Base-by-base conservation (phyloP, 2,888 invertebrate species). In the Drosophila trichaetosa region DNA sequence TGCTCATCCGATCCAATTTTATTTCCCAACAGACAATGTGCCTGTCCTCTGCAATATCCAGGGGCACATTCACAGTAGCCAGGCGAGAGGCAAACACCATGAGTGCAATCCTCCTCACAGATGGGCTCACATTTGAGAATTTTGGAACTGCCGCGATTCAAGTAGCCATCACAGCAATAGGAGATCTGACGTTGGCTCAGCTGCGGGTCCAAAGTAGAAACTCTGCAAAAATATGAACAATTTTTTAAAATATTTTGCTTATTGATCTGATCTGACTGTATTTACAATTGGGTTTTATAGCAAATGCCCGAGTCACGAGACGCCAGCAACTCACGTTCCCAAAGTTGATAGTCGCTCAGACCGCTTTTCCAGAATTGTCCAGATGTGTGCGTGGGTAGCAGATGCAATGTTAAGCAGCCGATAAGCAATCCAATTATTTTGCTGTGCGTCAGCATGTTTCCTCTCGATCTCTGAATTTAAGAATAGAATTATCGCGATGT, bases 81-180 rank as follows among this genome's bases (percentile, higher is more conserved):
- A 0, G 94, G 94, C 1, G 83, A 91, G 0, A 90, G 54, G 69
- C 94, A 94, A 0, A 92, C 57, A 10, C 94, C 94, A 82, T 95
- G 94, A 0, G 91, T 71, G 67, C 95, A 95, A 4, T 93, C 92
- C 24, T 93, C 91, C 8, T 29, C 42, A 67, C 95, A 95, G 24
- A 93, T 82, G 2, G 94, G 94, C 54, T 88, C 89, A 79, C 94
- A 94, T 67, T 88, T 93, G 4, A 93, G 81, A 81, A 93, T 89
- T 94, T 94, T 90, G 94, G 77, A 31, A 29, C 36, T 8, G 94
- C 93, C 93, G 84, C 95, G 95, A 16, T 94, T 94, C 62, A 93
- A 92, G 92, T 95, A 97, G 34, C 96, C 97, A 0, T 94, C 94
- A 88, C 97, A 97, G 91, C 97, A 97, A 38, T 95, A 94, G 57